Conservation (phyloP, 2,888 invertebrate genomes). For the Volucella inanis region DNA sequence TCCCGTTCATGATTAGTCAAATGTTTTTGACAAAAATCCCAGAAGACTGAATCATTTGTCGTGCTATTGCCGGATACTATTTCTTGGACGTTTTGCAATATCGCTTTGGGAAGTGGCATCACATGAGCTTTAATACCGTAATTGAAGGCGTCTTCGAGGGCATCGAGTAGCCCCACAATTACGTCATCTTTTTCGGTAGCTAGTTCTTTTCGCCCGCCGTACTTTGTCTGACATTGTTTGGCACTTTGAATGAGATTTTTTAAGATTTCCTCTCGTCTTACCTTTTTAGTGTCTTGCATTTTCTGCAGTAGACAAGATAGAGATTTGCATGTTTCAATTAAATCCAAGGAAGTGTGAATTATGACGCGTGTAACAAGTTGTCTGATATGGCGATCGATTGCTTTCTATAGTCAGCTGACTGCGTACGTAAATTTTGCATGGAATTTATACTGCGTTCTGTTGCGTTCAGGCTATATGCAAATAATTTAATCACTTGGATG, state of each 20-base stretch:
- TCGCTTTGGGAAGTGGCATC: slow-evolving; percentile 79
- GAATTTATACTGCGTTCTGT: neutral
- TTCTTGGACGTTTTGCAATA: slow-evolving; percentile 88
- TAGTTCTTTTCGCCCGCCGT: slow-evolving; percentile 93
- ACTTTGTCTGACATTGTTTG: slow-evolving; percentile 89
- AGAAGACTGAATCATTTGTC: slow-evolving; percentile 85
- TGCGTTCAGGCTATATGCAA: neutral
- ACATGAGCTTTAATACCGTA: slow-evolving; percentile 89
- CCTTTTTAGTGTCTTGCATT: slow-evolving; percentile 53
- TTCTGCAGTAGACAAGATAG: neutral
- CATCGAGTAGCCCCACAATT: slow-evolving; percentile 86
- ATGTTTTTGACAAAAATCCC: slow-evolving; percentile 91
- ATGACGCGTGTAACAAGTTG: slow-evolving; percentile 23
- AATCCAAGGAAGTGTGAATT: neutral
- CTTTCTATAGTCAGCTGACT: slow-evolving; percentile 9
- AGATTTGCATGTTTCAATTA: slow-evolving; percentile 11
- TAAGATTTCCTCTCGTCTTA: slow-evolving; percentile 79
- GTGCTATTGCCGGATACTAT: slow-evolving; percentile 85
- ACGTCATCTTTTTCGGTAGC: slow-evolving; percentile 92
- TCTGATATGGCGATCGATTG: neutral
- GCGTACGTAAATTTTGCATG: neutral
- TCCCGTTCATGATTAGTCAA: slow-evolving; percentile 94
- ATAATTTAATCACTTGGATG: neutral
- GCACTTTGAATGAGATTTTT: slow-evolving; percentile 79
- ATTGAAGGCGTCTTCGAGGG: slow-evolving; percentile 90